Percentiles rank a stretch among this genome's conserved stretches.
Conservation (phyloP, 2,888 invertebrate genomes). For the Stenodera caucasica region DNA sequence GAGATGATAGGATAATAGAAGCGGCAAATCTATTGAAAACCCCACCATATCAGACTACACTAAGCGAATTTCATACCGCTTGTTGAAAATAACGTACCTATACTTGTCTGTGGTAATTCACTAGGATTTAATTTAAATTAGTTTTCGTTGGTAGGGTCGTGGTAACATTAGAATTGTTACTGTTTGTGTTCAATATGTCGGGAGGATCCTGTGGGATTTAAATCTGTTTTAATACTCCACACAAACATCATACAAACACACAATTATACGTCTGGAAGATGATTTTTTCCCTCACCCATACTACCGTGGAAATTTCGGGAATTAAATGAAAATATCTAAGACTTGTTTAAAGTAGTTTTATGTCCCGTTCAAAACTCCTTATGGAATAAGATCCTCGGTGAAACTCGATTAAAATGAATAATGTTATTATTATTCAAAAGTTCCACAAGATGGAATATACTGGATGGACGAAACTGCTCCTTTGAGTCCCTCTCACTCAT, state of each 20-base stretch:
- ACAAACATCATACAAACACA: neutral
- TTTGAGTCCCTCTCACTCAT: too few relatives aligned
- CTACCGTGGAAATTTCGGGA: neutral
- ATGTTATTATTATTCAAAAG: constrained; percentile 25
- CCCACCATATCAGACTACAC: too few relatives aligned
- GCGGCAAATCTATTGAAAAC: constrained; percentile 1
- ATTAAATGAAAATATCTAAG: too few relatives aligned
- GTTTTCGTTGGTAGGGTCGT: constrained; percentile 59
- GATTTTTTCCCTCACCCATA: too few relatives aligned
- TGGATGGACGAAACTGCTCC: too few relatives aligned
- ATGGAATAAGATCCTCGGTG: neutral
- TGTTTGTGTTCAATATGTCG: constrained; percentile 48
- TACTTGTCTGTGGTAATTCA: constrained; percentile 64
- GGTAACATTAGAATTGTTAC: constrained; percentile 49
- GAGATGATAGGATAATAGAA: neutral
- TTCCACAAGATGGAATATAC: constrained; percentile 6
- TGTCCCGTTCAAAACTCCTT: constrained; percentile 1
- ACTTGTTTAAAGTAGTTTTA: neutral
- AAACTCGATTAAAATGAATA: constrained; percentile 27
- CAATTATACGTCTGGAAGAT: too few relatives aligned
- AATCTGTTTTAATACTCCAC: constrained; percentile 31
- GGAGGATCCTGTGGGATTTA: constrained; percentile 35
- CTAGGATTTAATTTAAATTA: constrained; percentile 77
- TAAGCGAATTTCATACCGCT: too few relatives aligned
- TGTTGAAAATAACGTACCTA: constrained; percentile 29